phyloP scores from a whole-genome alignment of 1,140 invertebrate genomes.

The Pararge aegeria region DNA sequence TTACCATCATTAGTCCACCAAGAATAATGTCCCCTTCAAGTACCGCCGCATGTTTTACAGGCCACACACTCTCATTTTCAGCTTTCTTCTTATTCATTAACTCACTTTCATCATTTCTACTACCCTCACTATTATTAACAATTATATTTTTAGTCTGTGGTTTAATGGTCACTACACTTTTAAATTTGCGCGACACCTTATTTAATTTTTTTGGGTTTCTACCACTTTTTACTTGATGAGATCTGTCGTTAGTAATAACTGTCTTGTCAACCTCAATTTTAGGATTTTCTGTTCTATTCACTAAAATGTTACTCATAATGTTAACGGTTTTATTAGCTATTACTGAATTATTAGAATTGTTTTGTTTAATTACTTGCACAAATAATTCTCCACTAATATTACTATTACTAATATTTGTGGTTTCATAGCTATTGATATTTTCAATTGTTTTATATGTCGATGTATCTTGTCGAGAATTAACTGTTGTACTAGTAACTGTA shows the following conservation, averaged over 20 bases:
- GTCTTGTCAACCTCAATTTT: no score
- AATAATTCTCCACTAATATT: background rate
- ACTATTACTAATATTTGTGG: background rate
- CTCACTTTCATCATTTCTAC: conserved; percentile 15
- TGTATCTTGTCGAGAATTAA: no score
- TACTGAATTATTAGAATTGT: background rate
- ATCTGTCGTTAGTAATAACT: no score
- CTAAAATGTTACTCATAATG: background rate
- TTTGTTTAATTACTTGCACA: background rate
- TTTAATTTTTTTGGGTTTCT: conserved; percentile 21
- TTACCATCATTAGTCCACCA: conserved; percentile 95
- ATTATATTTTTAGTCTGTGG: background rate
- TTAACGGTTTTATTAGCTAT: background rate
- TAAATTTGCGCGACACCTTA: conserved; percentile 30
- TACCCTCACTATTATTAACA: background rate
- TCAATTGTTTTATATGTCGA: no score
- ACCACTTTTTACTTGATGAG: background rate
- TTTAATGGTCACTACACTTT: conserved; percentile 20
- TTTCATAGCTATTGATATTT: background rate
- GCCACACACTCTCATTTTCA: conserved; percentile 83
- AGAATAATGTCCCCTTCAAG: conserved; percentile 92
- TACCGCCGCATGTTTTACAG: conserved; percentile 90
- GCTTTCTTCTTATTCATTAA: conserved; percentile 40
- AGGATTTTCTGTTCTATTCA: background rate
- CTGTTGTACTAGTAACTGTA: no score